Conservation (phyloP, 1,140 invertebrate genomes). For the Teleogryllus occipitalis region DNA sequence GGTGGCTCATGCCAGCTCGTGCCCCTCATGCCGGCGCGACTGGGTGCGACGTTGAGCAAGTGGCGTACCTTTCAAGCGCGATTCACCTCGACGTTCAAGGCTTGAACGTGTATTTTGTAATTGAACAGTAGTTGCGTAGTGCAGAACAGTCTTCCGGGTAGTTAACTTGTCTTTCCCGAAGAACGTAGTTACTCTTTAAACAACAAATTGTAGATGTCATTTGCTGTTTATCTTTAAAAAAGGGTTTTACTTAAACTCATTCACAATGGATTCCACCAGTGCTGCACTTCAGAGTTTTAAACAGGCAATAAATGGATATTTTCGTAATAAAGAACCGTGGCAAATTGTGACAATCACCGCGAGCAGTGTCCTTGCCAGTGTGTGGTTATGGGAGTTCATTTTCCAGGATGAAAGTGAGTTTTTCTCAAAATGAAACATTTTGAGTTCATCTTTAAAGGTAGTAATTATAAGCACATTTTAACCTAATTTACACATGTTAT, state of each 20-base stretch:
- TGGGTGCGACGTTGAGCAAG: no score
- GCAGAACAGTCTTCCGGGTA: no score
- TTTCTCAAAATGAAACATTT: background rate
- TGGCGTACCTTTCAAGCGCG: no score
- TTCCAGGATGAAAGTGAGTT: slow-evolving; percentile 26
- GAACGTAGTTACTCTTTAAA: no score
- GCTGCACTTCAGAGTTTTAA: background rate
- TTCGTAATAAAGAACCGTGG: slow-evolving; percentile 22
- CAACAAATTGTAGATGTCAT: no score
- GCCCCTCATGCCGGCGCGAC: no score
- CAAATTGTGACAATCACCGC: slow-evolving; percentile 24
- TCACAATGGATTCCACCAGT: background rate
- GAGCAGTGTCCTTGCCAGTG: slow-evolving; percentile 20
- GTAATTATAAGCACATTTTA: background rate
- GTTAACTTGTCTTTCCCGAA: no score
- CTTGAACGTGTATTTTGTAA: no score
- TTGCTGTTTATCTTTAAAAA: no score
- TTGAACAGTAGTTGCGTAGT: no score
- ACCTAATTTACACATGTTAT: background rate
- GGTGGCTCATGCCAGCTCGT: no score
- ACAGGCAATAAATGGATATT: slow-evolving; percentile 7
- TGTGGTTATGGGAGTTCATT: slow-evolving; percentile 26
- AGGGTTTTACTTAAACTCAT: background rate
- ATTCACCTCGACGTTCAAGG: no score
- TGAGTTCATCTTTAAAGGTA: background rate